Conservation (phyloP, 2,888 invertebrate genomes). For the Hydroisotoma schaefferi region DNA sequence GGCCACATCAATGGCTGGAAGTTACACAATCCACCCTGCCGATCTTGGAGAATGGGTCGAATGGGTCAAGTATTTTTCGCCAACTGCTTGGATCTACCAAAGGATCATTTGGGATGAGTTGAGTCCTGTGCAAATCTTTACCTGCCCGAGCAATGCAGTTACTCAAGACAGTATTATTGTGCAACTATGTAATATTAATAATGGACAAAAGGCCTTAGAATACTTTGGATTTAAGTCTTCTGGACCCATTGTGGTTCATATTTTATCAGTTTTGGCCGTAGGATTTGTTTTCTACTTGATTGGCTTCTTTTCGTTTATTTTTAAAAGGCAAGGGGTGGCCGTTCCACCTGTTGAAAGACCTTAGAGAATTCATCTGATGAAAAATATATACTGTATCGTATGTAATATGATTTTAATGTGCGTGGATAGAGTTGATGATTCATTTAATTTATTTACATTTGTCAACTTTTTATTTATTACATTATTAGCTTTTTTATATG, state of each 20-base stretch:
- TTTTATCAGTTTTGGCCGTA: constrained; percentile 6
- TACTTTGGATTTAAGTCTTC: constrained; percentile 31
- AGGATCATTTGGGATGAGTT: constrained; percentile 66
- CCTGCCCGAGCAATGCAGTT: constrained; percentile 59
- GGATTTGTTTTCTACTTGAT: constrained; percentile 12
- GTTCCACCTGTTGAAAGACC: constrained; percentile 38
- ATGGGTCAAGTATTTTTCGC: constrained; percentile 68
- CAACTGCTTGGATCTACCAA: constrained; percentile 69
- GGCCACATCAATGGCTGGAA: constrained; percentile 63
- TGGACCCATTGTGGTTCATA: constrained; percentile 25
- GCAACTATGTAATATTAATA: constrained; percentile 41
- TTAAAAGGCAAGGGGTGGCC: constrained; percentile 29
- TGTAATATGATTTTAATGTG: too few species aligned
- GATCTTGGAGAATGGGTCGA: constrained; percentile 64
- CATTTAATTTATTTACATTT: background rate
- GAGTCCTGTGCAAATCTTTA: constrained; percentile 50
- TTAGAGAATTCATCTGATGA: too few species aligned
- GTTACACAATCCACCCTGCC: constrained; percentile 65
- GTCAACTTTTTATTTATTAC: background rate
- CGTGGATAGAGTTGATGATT: too few species aligned
- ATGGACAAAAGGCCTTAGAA: constrained; percentile 34
- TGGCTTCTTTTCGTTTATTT: constrained; percentile 32
- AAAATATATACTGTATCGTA: too few species aligned
- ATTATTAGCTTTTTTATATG: background rate
- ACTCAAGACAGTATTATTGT: constrained; percentile 78